Evolutionary conservation across 2,797 vertebrate species (phyloP).

Genomic region (Phrynocephalus forsythii): DNA sequence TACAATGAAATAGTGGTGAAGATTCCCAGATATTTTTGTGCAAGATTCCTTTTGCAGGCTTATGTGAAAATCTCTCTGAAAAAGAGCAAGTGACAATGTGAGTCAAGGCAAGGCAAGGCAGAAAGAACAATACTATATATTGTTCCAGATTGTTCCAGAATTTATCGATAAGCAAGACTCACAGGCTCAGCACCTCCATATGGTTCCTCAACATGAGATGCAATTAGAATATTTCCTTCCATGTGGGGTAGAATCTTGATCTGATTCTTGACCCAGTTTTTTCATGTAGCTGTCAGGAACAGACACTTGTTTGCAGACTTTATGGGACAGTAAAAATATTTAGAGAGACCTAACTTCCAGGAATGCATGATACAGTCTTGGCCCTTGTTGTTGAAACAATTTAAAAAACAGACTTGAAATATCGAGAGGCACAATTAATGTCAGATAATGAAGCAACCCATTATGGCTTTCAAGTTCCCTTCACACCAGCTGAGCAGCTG

Average conservation of each 20-base stretch:
- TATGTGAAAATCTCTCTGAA: too few species aligned
- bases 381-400: not conserved
- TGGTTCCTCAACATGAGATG: not conserved
- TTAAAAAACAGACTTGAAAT: not conserved
- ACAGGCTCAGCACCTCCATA: too few species aligned
- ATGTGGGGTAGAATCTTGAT: not conserved
- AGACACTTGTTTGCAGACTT: not conserved
- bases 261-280: not conserved
- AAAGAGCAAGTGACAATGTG: not conserved
- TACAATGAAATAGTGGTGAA: not conserved
- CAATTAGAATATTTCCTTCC: not conserved
- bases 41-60: not conserved
- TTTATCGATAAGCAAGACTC: not conserved
- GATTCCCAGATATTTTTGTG: not conserved
- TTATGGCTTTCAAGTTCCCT: constrained; percentile 21
- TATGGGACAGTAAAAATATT: not conserved
- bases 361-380: not conserved
- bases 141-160: not conserved
- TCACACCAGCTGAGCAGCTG: constrained; percentile 42
- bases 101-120: too few species aligned
- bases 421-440: constrained; percentile 33
- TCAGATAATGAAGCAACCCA: constrained; percentile 18
- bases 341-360: not conserved
- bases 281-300: not conserved
- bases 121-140: not conserved